Conservation (phyloP, 23 tunicate genomes). For the Ascidia mentula region DNA sequence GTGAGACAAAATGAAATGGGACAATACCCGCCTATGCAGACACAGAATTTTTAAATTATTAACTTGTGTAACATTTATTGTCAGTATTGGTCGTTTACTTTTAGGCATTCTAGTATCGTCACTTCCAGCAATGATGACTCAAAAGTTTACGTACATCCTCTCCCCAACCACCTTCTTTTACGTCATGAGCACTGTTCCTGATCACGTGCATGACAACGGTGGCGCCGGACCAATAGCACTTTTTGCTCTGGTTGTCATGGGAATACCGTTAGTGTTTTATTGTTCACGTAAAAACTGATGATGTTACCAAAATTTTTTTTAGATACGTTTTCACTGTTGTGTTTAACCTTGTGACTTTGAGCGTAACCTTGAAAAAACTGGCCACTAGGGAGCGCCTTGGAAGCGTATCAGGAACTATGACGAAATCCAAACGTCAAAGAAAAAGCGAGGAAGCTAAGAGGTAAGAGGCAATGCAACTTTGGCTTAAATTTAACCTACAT, state of each 20-base stretch:
- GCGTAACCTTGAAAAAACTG: constrained; percentile 40
- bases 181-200: constrained; percentile 25
- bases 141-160: constrained; percentile 45
- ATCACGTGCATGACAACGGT: neutral
- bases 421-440: constrained; percentile 4
- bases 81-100: neutral
- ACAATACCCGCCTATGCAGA: too few relatives aligned
- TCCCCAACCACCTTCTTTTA: constrained; percentile 73
- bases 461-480: constrained; percentile 2
- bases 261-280: constrained; percentile 39
- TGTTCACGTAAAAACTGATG: neutral
- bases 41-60: too few relatives aligned
- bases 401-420: constrained; percentile 17
- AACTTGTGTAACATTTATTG: too few relatives aligned
- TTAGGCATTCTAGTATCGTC: constrained; percentile 70
- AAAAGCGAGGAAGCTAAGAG: constrained; percentile 30
- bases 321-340: constrained; percentile 48
- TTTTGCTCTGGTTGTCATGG: constrained; percentile 40
- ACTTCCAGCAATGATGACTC: constrained; percentile 61
- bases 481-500: too few relatives aligned
- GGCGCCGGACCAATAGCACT: constrained; percentile 33
- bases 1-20: too few relatives aligned
- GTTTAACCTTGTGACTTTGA: constrained; percentile 44
- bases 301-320: neutral
- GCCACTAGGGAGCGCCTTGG: constrained; percentile 38